phyloP scores from a whole-genome alignment of 2,797 vertebrate genomes.

The Rallus crepitans region DNA sequence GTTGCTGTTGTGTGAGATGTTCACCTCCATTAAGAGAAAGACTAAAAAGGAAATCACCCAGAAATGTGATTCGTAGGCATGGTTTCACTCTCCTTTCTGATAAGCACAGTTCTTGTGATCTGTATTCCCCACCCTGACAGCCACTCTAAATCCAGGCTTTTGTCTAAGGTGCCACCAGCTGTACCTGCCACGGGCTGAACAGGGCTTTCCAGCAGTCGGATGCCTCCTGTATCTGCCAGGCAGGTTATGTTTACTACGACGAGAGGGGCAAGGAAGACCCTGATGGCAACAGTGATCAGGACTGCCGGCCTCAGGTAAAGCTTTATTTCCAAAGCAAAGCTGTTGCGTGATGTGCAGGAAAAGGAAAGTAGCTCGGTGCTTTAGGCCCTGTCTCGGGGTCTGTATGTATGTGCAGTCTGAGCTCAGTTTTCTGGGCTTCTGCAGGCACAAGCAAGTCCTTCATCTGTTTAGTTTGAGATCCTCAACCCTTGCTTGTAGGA shows the following conservation, averaged over 20 bases:
- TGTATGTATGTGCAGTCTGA: rapidly evolving
- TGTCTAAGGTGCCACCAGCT: conserved; percentile 85
- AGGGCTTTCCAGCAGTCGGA: conserved; percentile 92
- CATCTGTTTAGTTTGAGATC: not conserved
- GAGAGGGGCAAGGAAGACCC: conserved; percentile 83
- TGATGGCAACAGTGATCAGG: conserved; percentile 82
- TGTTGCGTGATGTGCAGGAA: rapidly evolving
- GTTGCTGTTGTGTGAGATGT: not conserved
- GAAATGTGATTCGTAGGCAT: not conserved
- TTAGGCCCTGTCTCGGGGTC: not conserved
- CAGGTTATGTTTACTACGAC: conserved; percentile 88
- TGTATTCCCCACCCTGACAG: not conserved
- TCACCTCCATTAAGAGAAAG: not conserved
- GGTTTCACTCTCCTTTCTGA: not conserved
- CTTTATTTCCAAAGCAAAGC: not conserved
- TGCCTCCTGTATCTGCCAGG: conserved; percentile 90
- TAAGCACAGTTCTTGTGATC: rapidly evolving
- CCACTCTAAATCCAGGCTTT: not conserved
- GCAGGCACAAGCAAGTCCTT: not conserved
- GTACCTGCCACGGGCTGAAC: conserved; percentile 87
- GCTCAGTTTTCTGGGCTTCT: not conserved
- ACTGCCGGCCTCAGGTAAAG: conserved; percentile 91
- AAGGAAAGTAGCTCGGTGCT: not conserved
- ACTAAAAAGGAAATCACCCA: not conserved
- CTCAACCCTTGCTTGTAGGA: not conserved